Base-by-base conservation (phyloP, 1,140 invertebrate species). In the Samia ricini region DNA sequence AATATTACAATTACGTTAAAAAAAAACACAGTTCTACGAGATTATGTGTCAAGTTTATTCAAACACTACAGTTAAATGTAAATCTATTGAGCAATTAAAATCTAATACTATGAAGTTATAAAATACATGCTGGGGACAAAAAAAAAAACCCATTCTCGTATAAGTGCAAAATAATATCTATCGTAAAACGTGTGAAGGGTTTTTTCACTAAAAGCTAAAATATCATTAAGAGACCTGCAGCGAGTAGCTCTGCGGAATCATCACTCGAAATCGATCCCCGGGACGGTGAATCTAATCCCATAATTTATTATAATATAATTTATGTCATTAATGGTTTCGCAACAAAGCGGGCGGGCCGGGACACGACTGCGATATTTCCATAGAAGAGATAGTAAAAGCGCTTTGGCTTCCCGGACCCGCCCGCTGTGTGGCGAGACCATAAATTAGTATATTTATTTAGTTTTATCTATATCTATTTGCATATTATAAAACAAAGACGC, bases 211-310 rank as follows among this genome's bases (percentile, higher is more conserved):
- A 68, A 75, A 83, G 75, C 77, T 76, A 63, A 70, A 71, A 67
- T 60, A 68, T 69, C 54, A 24, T 64, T 66, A 70, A 77, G 77
- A 78, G 81, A 88, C 87, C 85, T 89, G 83, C 72, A 20, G 71
- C 79, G 33, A 83, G 83, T 22, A 89, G 81, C 74, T 91, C 89
- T 58, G 84, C 76, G 22, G 90, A 91, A 65, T 88, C 85, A 68
- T 77, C 83, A 63, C 89, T 90, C 72, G 90, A 91, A 64, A 90
- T 75, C 59, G 90, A 91, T 68, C 88, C 88, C 76, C 88, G 76
- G 60, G 90, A 91, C 62, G 90, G 83, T 72, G 89, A 83, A 83
- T 90, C 90, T 91, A 87, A 66, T 61, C 75, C 77, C 80, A 81
- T 68, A 76, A 72, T 70, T 60, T 62, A 63, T 67, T 66, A 61